phyloP scores from a whole-genome alignment of 2,797 vertebrate genomes.

The Hoplostethus atlanticus region DNA sequence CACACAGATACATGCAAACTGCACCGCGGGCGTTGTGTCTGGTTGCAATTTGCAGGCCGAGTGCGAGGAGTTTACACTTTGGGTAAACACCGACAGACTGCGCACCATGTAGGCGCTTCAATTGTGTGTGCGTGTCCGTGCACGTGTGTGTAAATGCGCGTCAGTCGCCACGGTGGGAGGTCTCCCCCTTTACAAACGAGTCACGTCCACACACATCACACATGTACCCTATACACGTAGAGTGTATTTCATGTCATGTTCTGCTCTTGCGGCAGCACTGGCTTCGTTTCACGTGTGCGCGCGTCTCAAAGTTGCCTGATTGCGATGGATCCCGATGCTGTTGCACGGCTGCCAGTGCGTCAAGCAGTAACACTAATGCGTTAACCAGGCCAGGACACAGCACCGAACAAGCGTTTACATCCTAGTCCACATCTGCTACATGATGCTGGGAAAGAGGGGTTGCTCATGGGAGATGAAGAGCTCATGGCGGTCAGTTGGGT shows the following conservation, averaged over 20 bases:
- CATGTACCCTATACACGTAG: background rate
- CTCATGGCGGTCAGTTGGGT: background rate
- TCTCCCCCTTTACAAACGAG: slow-evolving; percentile 25
- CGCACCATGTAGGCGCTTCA: slow-evolving; percentile 51
- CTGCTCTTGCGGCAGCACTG: background rate
- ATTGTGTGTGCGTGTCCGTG: background rate
- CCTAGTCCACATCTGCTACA: slow-evolving; percentile 33
- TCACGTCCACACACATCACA: background rate
- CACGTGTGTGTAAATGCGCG: background rate
- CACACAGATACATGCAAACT: slow-evolving; percentile 27
- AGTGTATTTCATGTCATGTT: background rate
- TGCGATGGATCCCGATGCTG: slow-evolving; percentile 11
- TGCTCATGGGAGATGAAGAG: background rate
- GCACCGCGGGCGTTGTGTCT: slow-evolving; percentile 30
- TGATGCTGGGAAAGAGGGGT: background rate
- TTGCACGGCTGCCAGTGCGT: slow-evolving; percentile 12
- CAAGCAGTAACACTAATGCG: slow-evolving; percentile 37
- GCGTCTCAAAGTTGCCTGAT: slow-evolving; percentile 1
- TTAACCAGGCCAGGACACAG: slow-evolving; percentile 41
- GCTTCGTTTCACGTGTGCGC: background rate
- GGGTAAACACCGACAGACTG: slow-evolving; percentile 72
- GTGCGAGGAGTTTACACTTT: slow-evolving; percentile 68
- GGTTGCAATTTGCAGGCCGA: slow-evolving; percentile 68
- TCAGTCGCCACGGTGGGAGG: slow-evolving; percentile 56
- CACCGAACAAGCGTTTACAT: slow-evolving; percentile 30